Evolutionary conservation across 1,140 invertebrate genomes (phyloP).

Genomic region (Cydia splendana): DNA sequence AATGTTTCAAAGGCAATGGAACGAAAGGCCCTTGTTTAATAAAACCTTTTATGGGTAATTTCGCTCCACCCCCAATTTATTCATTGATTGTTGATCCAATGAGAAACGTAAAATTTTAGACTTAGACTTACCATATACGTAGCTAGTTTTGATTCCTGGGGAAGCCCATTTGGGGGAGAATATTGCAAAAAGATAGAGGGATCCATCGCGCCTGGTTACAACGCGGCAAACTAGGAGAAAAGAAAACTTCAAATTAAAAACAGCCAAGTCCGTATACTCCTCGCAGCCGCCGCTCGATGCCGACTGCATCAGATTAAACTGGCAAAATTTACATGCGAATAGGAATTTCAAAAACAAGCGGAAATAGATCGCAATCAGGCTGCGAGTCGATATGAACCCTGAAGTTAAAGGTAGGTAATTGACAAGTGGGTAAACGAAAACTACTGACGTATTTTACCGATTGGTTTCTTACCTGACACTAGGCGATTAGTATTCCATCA

Average conservation of each 20-base stretch:
- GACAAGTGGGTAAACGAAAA: slow-evolving; percentile 18
- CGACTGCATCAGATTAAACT: background rate
- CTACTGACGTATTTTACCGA: slow-evolving; percentile 12
- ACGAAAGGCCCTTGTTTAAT: background rate
- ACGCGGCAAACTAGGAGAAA: slow-evolving; percentile 38
- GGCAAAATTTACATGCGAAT: slow-evolving; percentile 4
- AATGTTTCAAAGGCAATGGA: background rate
- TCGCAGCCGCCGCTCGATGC: background rate
- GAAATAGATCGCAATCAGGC: slow-evolving; percentile 17
- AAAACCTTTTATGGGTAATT: background rate
- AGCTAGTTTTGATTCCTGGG: slow-evolving; percentile 91
- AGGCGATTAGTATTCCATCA: slow-evolving; percentile 16
- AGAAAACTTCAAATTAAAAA: slow-evolving; percentile 37
- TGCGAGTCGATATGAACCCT: slow-evolving; percentile 12
- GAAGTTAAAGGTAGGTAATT: slow-evolving; percentile 17
- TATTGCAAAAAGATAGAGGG: slow-evolving; percentile 72
- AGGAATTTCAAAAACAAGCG: slow-evolving; percentile 17
- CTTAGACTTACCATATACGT: slow-evolving; percentile 87
- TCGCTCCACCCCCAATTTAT: background rate
- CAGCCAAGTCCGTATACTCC: background rate
- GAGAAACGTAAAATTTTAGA: background rate
- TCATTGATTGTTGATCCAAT: background rate
- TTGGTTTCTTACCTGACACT: slow-evolving; percentile 32
- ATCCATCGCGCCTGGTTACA: slow-evolving; percentile 53
- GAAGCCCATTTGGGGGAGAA: slow-evolving; percentile 86